phyloP scores from a whole-genome alignment of 1,140 invertebrate species.

The Calycopis cecrops region DNA sequence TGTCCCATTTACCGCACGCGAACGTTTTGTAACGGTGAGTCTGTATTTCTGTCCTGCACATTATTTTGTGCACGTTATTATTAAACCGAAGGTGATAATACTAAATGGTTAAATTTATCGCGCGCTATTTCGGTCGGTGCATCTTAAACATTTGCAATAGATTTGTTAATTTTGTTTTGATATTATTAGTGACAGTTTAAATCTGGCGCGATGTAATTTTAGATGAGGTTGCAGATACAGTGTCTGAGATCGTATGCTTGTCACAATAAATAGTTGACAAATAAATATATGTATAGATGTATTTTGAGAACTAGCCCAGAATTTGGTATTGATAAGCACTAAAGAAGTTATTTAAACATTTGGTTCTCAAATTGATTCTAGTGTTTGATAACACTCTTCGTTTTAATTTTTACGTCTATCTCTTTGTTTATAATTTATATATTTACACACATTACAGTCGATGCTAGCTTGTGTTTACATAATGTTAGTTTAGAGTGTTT shows the following conservation, averaged over 20 bases:
- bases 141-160: no score
- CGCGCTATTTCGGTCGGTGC: slow-evolving; percentile 44
- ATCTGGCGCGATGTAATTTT: not conserved
- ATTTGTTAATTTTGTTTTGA: no score
- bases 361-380: no score
- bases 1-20: slow-evolving; percentile 36
- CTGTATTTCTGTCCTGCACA: slow-evolving; percentile 44
- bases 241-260: no score
- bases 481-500: not conserved
- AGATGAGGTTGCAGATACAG: no score
- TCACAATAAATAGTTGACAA: no score
- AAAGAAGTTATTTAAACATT: no score
- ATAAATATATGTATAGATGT: no score
- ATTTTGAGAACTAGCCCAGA: no score
- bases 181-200: no score
- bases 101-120: slow-evolving; percentile 59
- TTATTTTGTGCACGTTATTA: slow-evolving; percentile 57
- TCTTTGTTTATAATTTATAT: not conserved
- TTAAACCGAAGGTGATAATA: slow-evolving; percentile 59
- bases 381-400: no score
- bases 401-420: not conserved
- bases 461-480: not conserved
- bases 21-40: slow-evolving; percentile 12
- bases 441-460: not conserved
- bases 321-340: no score